phyloP scores from a whole-genome alignment of 2,113 vertebrate species.

The Micromys minutus region DNA sequence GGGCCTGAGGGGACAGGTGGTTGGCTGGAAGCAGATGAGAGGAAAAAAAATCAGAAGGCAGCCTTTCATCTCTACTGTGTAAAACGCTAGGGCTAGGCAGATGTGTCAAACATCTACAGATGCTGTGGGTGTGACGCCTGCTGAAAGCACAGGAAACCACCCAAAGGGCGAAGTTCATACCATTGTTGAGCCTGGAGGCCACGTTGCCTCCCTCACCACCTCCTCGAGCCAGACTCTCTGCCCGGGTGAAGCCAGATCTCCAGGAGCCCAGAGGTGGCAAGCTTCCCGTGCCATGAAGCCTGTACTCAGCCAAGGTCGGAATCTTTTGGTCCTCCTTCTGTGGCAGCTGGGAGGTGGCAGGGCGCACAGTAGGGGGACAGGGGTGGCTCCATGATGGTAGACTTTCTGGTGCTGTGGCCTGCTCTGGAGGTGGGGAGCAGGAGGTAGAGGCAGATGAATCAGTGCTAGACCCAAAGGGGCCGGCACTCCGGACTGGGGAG shows the following conservation, averaged over 20 bases:
- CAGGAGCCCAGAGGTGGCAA: conserved; percentile 80
- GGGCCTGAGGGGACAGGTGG: conserved; percentile 96
- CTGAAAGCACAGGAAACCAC: neutral
- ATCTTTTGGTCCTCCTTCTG: conserved; percentile 77
- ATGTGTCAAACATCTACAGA: neutral
- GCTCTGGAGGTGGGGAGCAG: conserved; percentile 86
- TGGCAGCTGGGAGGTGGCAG: conserved; percentile 84
- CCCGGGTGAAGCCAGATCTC: conserved; percentile 79
- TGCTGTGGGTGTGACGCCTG: neutral
- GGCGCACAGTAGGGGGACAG: conserved; percentile 81
- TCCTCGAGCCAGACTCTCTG: conserved; percentile 78
- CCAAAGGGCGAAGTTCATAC: conserved; percentile 81
- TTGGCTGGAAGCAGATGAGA: conserved; percentile 86
- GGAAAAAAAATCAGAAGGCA: conserved; percentile 58
- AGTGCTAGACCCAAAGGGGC: conserved; percentile 86
- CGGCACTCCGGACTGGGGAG: conserved; percentile 91
- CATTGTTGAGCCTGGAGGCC: conserved; percentile 87
- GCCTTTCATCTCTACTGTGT: neutral
- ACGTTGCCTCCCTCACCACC: conserved; percentile 84
- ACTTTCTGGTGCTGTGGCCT: conserved; percentile 81
- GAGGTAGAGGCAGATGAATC: conserved; percentile 88
- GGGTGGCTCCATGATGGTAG: conserved; percentile 84
- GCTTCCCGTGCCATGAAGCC: conserved; percentile 83
- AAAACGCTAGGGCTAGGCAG: neutral
- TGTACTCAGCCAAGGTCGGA: conserved; percentile 83